A percentile compares a stretch with the other conserved stretches of the same genome.
Evolutionary conservation across 2,888 invertebrate genomes (phyloP).

Genomic region (Tillus elongatus): DNA sequence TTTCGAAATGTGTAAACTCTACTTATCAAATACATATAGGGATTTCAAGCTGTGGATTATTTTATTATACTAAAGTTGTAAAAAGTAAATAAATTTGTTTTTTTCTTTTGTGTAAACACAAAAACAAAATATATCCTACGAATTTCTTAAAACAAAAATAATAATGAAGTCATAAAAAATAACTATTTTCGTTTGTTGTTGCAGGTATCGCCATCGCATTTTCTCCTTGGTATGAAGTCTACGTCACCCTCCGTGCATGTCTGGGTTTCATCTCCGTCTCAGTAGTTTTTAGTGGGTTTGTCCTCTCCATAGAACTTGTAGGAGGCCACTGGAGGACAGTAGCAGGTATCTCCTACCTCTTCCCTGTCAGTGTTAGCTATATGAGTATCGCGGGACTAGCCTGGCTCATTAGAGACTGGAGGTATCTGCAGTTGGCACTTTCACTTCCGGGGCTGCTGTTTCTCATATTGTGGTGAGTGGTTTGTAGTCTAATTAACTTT

Average conservation of each 20-base stretch:
- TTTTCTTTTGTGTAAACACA: no score
- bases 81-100: no score
- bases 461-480: slow-evolving; percentile 55
- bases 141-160: no score
- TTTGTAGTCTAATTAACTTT: no score
- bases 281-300: slow-evolving; percentile 72
- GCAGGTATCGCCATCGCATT: slow-evolving; percentile 51
- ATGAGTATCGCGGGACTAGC: slow-evolving; percentile 65
- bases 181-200: no score
- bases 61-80: no score
- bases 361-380: slow-evolving; percentile 69
- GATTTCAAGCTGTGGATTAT: no score
- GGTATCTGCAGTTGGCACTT: slow-evolving; percentile 60
- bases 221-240: slow-evolving; percentile 60
- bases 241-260: slow-evolving; percentile 57
- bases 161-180: no score
- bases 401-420: slow-evolving; percentile 61
- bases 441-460: slow-evolving; percentile 64
- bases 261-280: slow-evolving; percentile 73
- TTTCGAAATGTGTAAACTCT: no score
- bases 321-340: slow-evolving; percentile 73
- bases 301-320: slow-evolving; percentile 68
- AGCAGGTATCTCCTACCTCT: slow-evolving; percentile 70
- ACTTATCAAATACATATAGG: no score
- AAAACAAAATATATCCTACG: no score